Conservation (phyloP, 2,797 vertebrate genomes). For the Champsocephalus gunnari region DNA sequence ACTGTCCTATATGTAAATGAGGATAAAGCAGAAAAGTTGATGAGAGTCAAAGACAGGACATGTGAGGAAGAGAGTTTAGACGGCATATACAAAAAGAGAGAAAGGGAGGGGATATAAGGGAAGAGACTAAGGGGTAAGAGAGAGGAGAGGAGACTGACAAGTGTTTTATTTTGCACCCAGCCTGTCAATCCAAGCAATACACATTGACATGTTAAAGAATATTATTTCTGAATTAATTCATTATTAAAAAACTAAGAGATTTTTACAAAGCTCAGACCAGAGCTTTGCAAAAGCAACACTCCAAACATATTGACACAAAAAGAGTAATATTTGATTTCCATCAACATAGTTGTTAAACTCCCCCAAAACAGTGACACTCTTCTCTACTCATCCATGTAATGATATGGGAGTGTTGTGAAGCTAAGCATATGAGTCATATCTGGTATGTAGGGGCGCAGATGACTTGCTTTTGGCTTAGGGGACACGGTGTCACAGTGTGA, state of each 20-base stretch:
- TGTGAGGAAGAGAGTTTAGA: slow-evolving; percentile 12
- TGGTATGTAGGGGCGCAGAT: background rate
- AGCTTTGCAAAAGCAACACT: background rate
- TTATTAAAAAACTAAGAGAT: background rate
- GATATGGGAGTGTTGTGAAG: background rate
- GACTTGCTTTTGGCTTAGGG: background rate
- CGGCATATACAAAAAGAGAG: background rate
- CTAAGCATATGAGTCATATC: background rate
- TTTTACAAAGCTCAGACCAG: background rate
- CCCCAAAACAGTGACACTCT: background rate
- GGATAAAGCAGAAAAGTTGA: slow-evolving; percentile 14
- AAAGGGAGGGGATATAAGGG: background rate
- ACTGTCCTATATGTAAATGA: slow-evolving; percentile 50
- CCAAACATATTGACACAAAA: background rate
- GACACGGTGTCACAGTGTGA: background rate
- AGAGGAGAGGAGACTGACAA: background rate
- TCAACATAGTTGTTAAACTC: background rate
- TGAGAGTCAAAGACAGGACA: slow-evolving; percentile 18
- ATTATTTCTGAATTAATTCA: background rate
- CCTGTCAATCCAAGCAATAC: background rate
- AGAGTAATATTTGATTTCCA: background rate
- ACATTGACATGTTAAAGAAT: background rate
- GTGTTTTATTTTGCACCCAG: background rate
- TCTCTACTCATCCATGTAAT: background rate
- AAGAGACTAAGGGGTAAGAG: background rate